phyloP scores from a whole-genome alignment of 2,113 vertebrate species.

The Chaenogobius annularis region DNA sequence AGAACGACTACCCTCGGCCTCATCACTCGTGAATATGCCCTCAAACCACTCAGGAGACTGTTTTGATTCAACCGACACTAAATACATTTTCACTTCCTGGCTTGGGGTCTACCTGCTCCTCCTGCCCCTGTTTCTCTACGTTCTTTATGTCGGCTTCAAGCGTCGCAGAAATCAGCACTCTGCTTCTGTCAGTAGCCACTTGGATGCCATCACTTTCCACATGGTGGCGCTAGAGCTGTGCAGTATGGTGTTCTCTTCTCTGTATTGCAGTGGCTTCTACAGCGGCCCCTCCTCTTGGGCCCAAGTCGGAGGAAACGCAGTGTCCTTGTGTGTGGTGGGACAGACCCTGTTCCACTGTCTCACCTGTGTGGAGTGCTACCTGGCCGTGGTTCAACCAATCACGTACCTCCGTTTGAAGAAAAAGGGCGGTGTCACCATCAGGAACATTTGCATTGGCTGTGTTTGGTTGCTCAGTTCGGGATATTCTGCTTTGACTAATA shows the following conservation, averaged over 20 bases:
- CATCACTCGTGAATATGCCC: not conserved
- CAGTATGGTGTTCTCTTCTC: not conserved
- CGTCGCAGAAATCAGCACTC: not conserved
- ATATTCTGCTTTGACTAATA: fast-evolving
- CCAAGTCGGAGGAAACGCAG: not conserved
- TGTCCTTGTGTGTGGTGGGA: not conserved
- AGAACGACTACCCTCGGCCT: too few species aligned
- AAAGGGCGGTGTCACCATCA: not conserved
- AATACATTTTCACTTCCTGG: not conserved
- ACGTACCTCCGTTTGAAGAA: conserved; percentile 6
- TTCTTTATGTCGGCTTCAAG: conserved; percentile 1
- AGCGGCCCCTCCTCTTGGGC: not conserved
- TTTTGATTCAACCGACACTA: fast-evolving
- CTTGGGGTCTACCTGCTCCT: not conserved
- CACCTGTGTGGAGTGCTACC: conserved; percentile 9
- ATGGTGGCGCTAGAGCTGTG: not conserved
- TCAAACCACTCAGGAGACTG: not conserved
- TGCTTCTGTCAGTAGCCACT: conserved; percentile 10
- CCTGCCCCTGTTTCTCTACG: not conserved
- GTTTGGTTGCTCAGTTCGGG: conserved; percentile 20
- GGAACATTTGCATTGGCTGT: conserved; percentile 3
- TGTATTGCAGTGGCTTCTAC: not conserved
- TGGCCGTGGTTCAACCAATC: conserved; percentile 10
- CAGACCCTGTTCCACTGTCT: not conserved
- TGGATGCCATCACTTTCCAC: conserved; percentile 24